Evolutionary conservation across 1,140 invertebrate genomes (phyloP).

Genomic region (Doryteuthis pealeii): DNA sequence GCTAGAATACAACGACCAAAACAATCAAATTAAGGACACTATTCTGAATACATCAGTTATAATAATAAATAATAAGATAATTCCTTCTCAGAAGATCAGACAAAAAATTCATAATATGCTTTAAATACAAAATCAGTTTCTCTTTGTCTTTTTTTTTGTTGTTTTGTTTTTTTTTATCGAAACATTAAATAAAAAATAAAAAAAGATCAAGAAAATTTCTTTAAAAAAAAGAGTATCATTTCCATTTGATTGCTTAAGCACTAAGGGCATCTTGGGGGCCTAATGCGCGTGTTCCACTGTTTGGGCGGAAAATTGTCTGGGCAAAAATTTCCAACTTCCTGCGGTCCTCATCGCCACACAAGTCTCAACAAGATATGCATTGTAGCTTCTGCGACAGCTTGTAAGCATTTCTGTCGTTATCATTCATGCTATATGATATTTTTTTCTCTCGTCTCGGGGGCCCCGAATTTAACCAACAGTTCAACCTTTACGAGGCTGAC

Average conservation of each 20-base stretch:
- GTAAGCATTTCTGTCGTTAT: slow-evolving; percentile 62
- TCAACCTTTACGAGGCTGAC: slow-evolving; percentile 64
- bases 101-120: too few relatives aligned
- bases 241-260: not conserved
- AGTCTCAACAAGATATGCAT: slow-evolving; percentile 45
- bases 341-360: not conserved
- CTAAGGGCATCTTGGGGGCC: not conserved
- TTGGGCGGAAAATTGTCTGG: not conserved
- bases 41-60: too few relatives aligned
- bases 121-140: too few relatives aligned
- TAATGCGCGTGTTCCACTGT: not conserved
- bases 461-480: slow-evolving; percentile 56
- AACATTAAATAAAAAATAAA: too few relatives aligned
- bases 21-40: too few relatives aligned
- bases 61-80: too few relatives aligned
- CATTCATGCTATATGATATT: slow-evolving; percentile 65
- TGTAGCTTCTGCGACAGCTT: slow-evolving; percentile 59
- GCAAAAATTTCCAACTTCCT: not conserved
- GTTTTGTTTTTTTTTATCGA: too few relatives aligned
- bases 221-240: too few relatives aligned
- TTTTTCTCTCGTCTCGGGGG: slow-evolving; percentile 60
- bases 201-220: too few relatives aligned
- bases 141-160: too few relatives aligned
- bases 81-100: too few relatives aligned
- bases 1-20: too few relatives aligned